These are phyloP conservation scores for Fissipunctia ypsillon DNA, from an alignment of 2,888 invertebrate species.

Conservation along the genomic window DNA sequence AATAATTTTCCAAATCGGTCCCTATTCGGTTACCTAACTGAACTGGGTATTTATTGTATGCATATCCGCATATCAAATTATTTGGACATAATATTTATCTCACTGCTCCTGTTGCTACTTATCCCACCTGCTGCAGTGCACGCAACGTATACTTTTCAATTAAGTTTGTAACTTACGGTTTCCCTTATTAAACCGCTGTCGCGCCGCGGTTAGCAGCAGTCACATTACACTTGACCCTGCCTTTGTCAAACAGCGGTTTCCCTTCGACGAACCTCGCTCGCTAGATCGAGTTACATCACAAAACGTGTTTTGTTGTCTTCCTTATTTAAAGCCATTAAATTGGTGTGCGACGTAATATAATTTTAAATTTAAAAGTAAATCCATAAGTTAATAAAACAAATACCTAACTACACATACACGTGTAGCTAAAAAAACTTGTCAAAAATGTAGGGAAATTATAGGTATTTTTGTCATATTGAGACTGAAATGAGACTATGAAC, in stretches of 20 bases:
- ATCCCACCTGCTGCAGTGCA: not conserved
- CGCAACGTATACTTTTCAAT: constrained; percentile 15
- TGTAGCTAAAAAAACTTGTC: too few relatives aligned
- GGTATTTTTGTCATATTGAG: too few relatives aligned
- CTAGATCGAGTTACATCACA: constrained; percentile 62
- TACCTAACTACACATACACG: too few relatives aligned
- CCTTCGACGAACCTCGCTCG: constrained; percentile 60
- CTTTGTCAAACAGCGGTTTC: constrained; percentile 62
- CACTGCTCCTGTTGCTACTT: not conserved
- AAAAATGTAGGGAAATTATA: too few relatives aligned
- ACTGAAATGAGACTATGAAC: too few relatives aligned
- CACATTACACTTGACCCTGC: constrained; percentile 60
- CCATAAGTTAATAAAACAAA: too few relatives aligned
- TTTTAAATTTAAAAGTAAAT: too few relatives aligned
- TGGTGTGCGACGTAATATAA: constrained; percentile 4
- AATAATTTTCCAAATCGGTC: too few relatives aligned
- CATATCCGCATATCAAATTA: not conserved
- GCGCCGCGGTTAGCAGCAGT: constrained; percentile 50
- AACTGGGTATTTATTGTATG: too few relatives aligned
- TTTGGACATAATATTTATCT: not conserved
- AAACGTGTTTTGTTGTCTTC: constrained; percentile 53
- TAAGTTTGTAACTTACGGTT: constrained; percentile 5
- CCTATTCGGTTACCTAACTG: too few relatives aligned
- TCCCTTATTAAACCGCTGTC: constrained; percentile 35
- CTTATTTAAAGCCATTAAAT: constrained; percentile 46